A percentile compares a stretch with the other conserved stretches of the same genome.
phyloP scores from a whole-genome alignment of 2,797 vertebrate genomes.

The Poeciliopsis presidionis region DNA sequence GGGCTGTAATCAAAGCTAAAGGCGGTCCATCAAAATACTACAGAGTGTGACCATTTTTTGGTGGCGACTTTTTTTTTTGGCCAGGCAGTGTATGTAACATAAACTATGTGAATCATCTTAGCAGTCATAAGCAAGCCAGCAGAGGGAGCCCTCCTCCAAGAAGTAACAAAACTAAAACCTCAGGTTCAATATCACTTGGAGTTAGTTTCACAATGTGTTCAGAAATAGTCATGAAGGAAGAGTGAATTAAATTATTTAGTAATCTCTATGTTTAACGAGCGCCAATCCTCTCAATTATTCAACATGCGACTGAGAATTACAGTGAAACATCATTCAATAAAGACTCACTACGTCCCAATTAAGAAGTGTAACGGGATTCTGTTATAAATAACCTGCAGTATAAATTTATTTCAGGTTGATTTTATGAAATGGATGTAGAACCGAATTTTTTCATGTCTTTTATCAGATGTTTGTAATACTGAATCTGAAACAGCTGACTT shows the following conservation, averaged over 20 bases:
- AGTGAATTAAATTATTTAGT: conserved; percentile 68
- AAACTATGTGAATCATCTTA: not conserved
- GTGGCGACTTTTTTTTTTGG: too few species aligned
- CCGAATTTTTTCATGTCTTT: not conserved
- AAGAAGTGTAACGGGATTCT: conserved; percentile 14
- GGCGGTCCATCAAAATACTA: too few species aligned
- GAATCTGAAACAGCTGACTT: not conserved
- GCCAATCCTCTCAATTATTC: conserved; percentile 59
- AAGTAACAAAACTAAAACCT: not conserved
- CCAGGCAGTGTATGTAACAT: not conserved
- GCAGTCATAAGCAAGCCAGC: conserved; percentile 48
- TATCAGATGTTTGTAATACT: not conserved
- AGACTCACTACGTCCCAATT: conserved; percentile 38
- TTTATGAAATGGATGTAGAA: not conserved
- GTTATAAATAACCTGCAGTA: not conserved
- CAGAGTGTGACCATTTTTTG: too few species aligned
- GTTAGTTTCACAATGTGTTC: conserved; percentile 39
- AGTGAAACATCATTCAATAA: conserved; percentile 19
- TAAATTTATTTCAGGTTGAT: not conserved
- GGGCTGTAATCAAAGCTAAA: too few species aligned
- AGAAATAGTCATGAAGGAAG: conserved; percentile 30
- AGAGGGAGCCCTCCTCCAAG: conserved; percentile 52
- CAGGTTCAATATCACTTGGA: not conserved
- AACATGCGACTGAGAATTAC: conserved; percentile 44
- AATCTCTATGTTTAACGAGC: conserved; percentile 40